phyloP scores from a whole-genome alignment of 2,113 vertebrate genomes.

The Eupsittula cactorum region DNA sequence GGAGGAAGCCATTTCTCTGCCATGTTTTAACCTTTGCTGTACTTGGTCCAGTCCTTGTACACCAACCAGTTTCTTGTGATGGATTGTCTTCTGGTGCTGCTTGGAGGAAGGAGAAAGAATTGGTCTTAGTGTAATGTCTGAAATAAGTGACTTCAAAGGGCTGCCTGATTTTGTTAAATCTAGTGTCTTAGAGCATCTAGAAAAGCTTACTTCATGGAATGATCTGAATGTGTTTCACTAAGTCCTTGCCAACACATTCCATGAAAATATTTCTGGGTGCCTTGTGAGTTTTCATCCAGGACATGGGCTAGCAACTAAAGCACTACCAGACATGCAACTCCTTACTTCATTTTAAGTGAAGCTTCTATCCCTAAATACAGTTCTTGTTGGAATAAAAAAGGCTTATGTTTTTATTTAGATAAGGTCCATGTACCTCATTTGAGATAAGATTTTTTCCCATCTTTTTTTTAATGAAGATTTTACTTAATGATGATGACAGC shows the following conservation, averaged over 20 bases:
- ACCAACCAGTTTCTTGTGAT: background rate
- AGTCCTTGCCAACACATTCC: background rate
- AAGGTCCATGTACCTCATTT: background rate
- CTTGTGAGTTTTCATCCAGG: background rate
- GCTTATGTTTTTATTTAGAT: background rate
- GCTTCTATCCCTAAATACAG: background rate
- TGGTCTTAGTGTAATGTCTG: background rate
- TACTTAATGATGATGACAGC: background rate
- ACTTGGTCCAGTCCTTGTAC: background rate
- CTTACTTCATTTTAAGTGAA: background rate
- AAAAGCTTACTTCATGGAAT: background rate
- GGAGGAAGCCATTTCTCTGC: background rate
- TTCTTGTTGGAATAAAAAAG: background rate
- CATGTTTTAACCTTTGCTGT: background rate
- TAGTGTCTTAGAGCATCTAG: background rate
- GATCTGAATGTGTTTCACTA: background rate
- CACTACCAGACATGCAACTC: background rate
- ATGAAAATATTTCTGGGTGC: background rate
- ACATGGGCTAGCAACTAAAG: background rate
- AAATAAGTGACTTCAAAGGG: background rate
- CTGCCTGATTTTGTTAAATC: background rate
- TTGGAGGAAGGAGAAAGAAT: background rate
- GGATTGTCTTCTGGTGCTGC: background rate
- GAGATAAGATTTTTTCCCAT: background rate
- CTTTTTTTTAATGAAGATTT: background rate